These are phyloP conservation scores for Amblyopsis rosae DNA, from an alignment of 2,113 vertebrate genomes.

Conservation along the genomic window DNA sequence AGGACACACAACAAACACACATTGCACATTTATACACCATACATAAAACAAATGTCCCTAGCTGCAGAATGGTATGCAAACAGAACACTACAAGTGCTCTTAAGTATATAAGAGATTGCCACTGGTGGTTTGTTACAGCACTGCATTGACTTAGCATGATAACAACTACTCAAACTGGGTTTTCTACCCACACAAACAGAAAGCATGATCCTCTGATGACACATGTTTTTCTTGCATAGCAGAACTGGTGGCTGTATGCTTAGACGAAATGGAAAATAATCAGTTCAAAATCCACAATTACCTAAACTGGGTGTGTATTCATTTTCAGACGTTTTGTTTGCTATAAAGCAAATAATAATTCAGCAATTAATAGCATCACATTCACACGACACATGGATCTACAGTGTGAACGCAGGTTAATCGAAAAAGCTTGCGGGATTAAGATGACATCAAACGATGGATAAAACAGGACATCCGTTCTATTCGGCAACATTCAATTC, in stretches of 20 bases:
- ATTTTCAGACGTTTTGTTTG: too few species aligned
- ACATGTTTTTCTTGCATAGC: neutral
- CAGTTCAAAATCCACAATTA: neutral
- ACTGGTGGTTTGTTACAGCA: too few species aligned
- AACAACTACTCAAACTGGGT: too few species aligned
- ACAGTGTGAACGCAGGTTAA: neutral
- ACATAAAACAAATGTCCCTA: too few species aligned
- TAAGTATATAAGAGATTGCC: too few species aligned
- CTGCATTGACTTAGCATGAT: too few species aligned
- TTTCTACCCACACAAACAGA: slow-evolving; percentile 25
- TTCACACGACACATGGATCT: neutral
- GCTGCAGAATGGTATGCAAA: too few species aligned
- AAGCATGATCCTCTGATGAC: neutral
- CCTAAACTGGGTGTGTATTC: too few species aligned
- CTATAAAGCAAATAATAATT: too few species aligned
- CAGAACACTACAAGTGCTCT: too few species aligned
- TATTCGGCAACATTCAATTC: neutral
- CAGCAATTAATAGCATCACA: too few species aligned
- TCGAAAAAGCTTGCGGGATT: neutral
- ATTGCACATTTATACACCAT: too few species aligned
- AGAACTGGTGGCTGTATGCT: neutral
- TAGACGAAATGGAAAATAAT: neutral
- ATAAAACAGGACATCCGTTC: neutral
- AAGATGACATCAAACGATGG: neutral
- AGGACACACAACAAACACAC: neutral